These are phyloP conservation scores for Actinostola sp. DNA, from an alignment of 92 coral and sea anemone species.

Conservation along the genomic window DNA sequence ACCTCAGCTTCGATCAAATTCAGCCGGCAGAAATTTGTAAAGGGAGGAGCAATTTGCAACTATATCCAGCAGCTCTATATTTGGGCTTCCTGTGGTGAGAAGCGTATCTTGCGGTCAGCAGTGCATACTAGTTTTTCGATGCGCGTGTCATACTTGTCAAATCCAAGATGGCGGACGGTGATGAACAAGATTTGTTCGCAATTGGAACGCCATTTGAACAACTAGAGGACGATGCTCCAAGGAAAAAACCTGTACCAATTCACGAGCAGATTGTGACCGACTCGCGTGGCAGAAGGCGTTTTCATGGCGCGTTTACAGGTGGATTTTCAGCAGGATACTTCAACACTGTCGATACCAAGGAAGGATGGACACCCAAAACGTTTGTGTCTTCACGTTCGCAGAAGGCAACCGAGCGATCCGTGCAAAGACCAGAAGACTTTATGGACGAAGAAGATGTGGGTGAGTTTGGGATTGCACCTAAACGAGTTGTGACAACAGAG, in stretches of 20 bases:
- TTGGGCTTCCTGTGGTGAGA: background rate
- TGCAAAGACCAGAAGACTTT: conserved; percentile 94
- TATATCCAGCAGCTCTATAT: background rate
- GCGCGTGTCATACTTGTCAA: conserved; percentile 4
- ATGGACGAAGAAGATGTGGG: conserved; percentile 98
- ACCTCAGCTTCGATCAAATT: too few relatives aligned
- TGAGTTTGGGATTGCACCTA: conserved; percentile 97
- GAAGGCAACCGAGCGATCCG: conserved; percentile 50
- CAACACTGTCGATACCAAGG: conserved; percentile 96
- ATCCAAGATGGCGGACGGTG: conserved; percentile 92
- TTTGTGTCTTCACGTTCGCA: conserved; percentile 89
- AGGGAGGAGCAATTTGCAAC: too few relatives aligned
- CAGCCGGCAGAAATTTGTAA: too few relatives aligned
- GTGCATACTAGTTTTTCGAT: background rate
- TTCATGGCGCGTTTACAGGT: conserved; percentile 99
- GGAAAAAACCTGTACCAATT: conserved; percentile 90
- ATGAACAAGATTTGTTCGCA: conserved; percentile 79
- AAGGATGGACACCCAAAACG: conserved; percentile 94
- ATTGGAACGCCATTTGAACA: conserved; percentile 92
- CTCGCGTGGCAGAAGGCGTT: conserved; percentile 87
- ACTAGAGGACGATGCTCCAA: conserved; percentile 92
- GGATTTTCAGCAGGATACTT: conserved; percentile 99
- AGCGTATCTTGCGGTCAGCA: conserved; percentile 12
- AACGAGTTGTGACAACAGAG: conserved; percentile 77
- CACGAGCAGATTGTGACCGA: conserved; percentile 98